phyloP scores from a whole-genome alignment of 2,797 vertebrate species.

The Ctenosaura bakeri region DNA sequence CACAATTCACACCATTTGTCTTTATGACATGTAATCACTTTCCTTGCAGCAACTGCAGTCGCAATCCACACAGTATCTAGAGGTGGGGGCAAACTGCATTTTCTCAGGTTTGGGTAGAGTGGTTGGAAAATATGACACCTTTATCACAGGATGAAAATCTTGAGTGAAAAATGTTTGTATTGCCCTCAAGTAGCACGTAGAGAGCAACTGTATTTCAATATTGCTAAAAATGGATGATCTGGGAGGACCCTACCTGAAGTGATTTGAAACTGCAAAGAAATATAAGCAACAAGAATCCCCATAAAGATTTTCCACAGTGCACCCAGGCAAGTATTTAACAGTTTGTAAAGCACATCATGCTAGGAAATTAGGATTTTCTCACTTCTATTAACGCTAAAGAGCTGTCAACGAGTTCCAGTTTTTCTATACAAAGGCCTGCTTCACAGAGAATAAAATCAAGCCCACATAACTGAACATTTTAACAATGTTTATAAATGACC shows the following conservation, averaged over 20 bases:
- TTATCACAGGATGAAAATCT: constrained; percentile 7
- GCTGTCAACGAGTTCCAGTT: constrained; percentile 30
- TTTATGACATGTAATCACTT: neutral
- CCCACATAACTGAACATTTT: constrained; percentile 5
- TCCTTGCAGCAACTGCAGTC: neutral
- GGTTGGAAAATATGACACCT: neutral
- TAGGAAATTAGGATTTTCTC: constrained; percentile 35
- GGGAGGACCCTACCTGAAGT: neutral
- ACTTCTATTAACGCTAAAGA: constrained; percentile 49
- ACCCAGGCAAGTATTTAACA: neutral
- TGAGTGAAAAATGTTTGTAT: neutral
- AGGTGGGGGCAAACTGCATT: neutral
- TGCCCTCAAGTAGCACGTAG: neutral
- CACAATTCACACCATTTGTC: neutral
- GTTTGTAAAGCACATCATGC: constrained; percentile 37
- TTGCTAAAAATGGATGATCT: neutral
- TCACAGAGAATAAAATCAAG: constrained; percentile 23
- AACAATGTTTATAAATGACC: constrained; percentile 8
- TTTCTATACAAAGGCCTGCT: neutral
- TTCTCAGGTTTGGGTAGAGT: neutral
- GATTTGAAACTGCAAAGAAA: constrained; percentile 19
- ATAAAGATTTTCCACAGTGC: constrained; percentile 29
- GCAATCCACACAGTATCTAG: no score
- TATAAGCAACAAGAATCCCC: constrained; percentile 27
- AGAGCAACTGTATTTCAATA: neutral